A percentile compares a stretch with the other conserved stretches of the same genome.
These are phyloP conservation scores for Diloba caeruleocephala DNA, from an alignment of 2,888 invertebrate genomes.

Conservation along the genomic window DNA sequence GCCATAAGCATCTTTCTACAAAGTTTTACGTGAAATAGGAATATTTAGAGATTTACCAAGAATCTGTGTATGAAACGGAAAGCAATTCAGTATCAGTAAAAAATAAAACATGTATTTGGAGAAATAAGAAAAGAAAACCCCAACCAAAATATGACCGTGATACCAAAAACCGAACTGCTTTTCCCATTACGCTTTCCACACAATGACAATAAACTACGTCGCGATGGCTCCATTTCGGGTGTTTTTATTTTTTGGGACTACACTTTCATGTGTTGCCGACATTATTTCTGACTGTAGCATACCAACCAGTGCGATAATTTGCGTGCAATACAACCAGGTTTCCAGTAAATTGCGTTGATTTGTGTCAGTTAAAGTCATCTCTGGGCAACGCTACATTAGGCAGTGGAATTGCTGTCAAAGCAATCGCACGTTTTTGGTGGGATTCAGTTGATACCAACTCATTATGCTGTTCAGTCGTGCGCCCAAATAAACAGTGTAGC, in stretches of 20 bases:
- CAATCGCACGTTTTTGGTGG: constrained; percentile 47
- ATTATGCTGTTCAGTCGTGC: constrained; percentile 55
- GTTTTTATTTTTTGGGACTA: constrained; percentile 49
- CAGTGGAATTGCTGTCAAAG: constrained; percentile 39
- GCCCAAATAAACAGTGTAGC: constrained; percentile 39
- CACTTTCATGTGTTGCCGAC: constrained; percentile 40
- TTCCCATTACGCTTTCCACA: constrained; percentile 59
- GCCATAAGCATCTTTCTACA: too few relatives aligned
- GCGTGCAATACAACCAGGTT: constrained; percentile 9
- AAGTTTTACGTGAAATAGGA: constrained; percentile 5
- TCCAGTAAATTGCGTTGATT: constrained; percentile 22
- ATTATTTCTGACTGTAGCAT: constrained; percentile 40
- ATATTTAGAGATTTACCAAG: constrained; percentile 10
- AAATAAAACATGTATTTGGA: constrained; percentile 45
- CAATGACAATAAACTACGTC: constrained; percentile 59
- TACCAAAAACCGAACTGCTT: constrained; percentile 53
- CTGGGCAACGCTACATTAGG: constrained; percentile 32
- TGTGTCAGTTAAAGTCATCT: constrained; percentile 29
- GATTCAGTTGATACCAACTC: constrained; percentile 44
- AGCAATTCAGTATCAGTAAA: constrained; percentile 44
- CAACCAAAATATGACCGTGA: constrained; percentile 47
- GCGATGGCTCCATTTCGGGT: constrained; percentile 49
- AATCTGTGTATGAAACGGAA: constrained; percentile 30
- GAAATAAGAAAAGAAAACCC: constrained; percentile 48
- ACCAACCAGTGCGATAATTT: constrained; percentile 21